Evolutionary conservation across 2,888 invertebrate species (phyloP).

Genomic region (Eilema sororculum): DNA sequence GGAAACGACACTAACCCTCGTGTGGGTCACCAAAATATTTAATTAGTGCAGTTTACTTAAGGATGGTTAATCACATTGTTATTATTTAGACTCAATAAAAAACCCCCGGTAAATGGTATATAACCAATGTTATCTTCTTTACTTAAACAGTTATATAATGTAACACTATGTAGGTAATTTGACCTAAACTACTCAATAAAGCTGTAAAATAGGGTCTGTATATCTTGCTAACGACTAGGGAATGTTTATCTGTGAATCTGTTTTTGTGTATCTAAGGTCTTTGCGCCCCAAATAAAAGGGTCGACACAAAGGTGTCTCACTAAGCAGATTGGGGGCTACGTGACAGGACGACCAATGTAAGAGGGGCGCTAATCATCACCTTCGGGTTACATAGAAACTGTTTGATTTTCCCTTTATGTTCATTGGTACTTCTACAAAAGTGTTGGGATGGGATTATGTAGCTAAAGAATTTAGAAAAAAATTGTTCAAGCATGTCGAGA

Average conservation of each 20-base stretch:
- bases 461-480: not conserved
- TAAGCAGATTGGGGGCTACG: constrained; percentile 82
- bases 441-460: not conserved
- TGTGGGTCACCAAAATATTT: no score
- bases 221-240: constrained; percentile 63
- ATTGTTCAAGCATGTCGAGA: not conserved
- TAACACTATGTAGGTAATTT: not conserved
- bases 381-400: constrained; percentile 54
- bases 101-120: not conserved
- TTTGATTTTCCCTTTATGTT: constrained; percentile 56
- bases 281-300: constrained; percentile 77
- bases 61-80: not conserved
- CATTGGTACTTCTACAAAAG: constrained; percentile 21
- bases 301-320: constrained; percentile 76
- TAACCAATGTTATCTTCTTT: not conserved
- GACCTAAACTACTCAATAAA: constrained; percentile 23
- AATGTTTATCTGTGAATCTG: constrained; percentile 76
- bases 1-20: no score
- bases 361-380: constrained; percentile 69
- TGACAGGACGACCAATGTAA: constrained; percentile 71
- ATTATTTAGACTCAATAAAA: not conserved
- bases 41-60: not conserved
- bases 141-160: not conserved
- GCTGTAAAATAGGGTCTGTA: constrained; percentile 49
- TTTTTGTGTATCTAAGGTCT: constrained; percentile 74